Evolutionary conservation across 2,888 invertebrate species (phyloP).

Genomic region (Cordilura impudica): DNA sequence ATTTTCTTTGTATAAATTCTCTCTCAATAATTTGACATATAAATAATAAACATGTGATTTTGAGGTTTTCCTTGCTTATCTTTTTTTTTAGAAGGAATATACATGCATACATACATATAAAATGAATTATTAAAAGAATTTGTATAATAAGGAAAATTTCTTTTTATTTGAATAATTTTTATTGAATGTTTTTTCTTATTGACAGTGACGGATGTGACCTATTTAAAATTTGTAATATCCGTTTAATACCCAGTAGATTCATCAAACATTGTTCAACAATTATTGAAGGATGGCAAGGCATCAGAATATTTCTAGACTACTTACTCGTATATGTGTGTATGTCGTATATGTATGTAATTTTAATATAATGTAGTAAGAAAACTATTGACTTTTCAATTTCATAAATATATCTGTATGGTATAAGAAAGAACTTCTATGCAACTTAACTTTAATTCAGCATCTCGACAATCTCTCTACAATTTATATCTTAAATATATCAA

Average conservation of each 20-base stretch:
- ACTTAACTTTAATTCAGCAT: too few relatives aligned
- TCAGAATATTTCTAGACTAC: not conserved
- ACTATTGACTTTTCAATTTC: too few relatives aligned
- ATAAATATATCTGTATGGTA: too few relatives aligned
- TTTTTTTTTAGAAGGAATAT: too few relatives aligned
- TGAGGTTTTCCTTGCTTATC: conserved; percentile 2
- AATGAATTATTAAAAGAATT: too few relatives aligned
- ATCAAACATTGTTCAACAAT: not conserved
- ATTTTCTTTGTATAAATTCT: not conserved
- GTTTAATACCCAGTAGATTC: not conserved
- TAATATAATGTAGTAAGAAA: too few relatives aligned
- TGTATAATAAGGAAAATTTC: too few relatives aligned
- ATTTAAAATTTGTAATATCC: conserved; percentile 36
- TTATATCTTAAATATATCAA: conserved; percentile 13
- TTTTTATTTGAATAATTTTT: too few relatives aligned
- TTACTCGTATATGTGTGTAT: too few relatives aligned
- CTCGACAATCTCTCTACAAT: conserved; percentile 2
- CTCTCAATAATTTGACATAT: conserved; percentile 38
- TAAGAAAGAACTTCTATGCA: too few relatives aligned
- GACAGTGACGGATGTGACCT: conserved; percentile 26
- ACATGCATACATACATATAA: too few relatives aligned
- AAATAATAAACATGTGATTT: conserved; percentile 58
- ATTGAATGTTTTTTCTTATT: not conserved
- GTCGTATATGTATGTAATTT: too few relatives aligned
- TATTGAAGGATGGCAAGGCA: not conserved